Evolutionary conservation across 2,888 invertebrate genomes (phyloP), one percentile per base, ranked within the genome.

Genomic region (Eristalis arbustorum): DNA sequence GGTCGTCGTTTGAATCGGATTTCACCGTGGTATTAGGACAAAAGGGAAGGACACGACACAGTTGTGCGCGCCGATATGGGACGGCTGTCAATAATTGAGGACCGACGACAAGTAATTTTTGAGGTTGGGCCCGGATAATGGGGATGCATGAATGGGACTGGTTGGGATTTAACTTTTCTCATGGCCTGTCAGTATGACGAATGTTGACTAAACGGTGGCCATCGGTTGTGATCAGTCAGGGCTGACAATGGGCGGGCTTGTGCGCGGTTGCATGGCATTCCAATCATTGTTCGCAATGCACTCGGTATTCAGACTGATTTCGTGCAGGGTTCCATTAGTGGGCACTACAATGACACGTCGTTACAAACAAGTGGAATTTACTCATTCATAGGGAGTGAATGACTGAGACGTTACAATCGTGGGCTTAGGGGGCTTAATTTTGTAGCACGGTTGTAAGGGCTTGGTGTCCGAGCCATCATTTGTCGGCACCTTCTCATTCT

Each of bases 31-130:
- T 85, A 69, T 81, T 74, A 49, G 77, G 81, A 77, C 64, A 77
- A 77, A 74, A 72, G 76, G 67, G 73, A 81, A 81, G 84, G 81
- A 85, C 67, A 73, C 69, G 22, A 49, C 57, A 40, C 40, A 67
- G 80, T 84, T 75, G 80, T 40, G 79, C 67, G 18, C 79, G 71
- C 31, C 42, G 49, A 49, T 49, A 61, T 59, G 13, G 66, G 28
- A 23, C 23, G 22, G 34, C 63, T 64, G 63, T 64, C 63, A 34
- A 22, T 64, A 34, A 64, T 37, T 37, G 63, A 64, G 37, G 34
- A 34, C 37, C 34, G 63, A 64, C 22, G 34, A 37, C 11, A 64
- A 64, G 22, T 64, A 10, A 34, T 34, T 37, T 62, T 37, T 18
- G 22, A 34, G 37, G 63, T 31, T 64, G 22, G 63, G 63, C 13